These are phyloP conservation scores for Girardinichthys multiradiatus DNA, from an alignment of 2,113 vertebrate genomes.

Conservation along the genomic window DNA sequence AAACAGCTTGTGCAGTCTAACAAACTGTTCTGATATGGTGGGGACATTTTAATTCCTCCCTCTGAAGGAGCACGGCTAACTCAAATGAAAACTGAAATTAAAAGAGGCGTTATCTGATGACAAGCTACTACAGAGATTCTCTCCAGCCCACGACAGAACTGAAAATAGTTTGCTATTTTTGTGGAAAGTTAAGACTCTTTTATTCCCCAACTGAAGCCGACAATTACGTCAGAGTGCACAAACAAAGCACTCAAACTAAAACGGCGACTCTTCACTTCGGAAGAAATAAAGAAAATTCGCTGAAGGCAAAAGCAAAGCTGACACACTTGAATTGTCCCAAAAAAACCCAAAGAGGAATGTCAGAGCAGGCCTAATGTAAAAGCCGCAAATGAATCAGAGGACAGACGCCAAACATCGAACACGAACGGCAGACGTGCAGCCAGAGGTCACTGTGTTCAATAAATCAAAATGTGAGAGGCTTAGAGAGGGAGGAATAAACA, in stretches of 20 bases:
- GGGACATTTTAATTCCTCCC: neutral
- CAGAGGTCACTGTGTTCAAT: slow-evolving; percentile 40
- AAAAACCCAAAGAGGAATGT: neutral
- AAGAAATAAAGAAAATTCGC: neutral
- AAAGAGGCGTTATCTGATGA: slow-evolving; percentile 17
- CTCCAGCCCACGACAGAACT: neutral
- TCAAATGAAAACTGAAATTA: slow-evolving; percentile 4
- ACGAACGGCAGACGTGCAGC: no score
- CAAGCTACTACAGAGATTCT: slow-evolving; percentile 19
- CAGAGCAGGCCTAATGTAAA: no score
- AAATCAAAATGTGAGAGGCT: slow-evolving; percentile 53
- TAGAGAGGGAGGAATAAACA: neutral
- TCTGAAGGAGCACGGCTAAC: neutral
- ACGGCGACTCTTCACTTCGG: neutral
- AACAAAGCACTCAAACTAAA: neutral
- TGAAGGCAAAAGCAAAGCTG: neutral
- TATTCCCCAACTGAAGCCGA: slow-evolving; percentile 7
- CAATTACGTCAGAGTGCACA: slow-evolving; percentile 1
- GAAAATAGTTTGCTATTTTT: slow-evolving; percentile 48
- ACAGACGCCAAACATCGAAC: neutral
- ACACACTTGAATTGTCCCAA: neutral
- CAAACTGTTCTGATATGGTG: neutral
- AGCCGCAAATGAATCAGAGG: neutral
- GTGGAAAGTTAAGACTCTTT: slow-evolving; percentile 13
- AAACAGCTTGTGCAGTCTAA: neutral